phyloP scores from a whole-genome alignment of 2,888 invertebrate species.

The Sisyra terminalis region DNA sequence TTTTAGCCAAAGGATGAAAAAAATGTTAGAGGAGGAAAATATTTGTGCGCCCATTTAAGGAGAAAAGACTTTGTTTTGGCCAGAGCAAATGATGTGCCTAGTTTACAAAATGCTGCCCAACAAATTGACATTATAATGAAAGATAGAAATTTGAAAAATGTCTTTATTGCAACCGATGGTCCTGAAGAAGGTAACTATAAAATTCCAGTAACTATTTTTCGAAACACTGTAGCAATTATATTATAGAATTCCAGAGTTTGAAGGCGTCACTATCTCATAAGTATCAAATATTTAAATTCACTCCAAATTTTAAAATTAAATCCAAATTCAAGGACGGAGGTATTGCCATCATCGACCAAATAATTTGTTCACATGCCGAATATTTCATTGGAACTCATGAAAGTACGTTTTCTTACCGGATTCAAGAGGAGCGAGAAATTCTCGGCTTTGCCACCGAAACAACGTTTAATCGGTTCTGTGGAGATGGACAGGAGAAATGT shows the following conservation, averaged over 20 bases:
- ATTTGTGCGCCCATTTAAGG: slow-evolving; percentile 73
- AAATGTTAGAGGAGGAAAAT: slow-evolving; percentile 46
- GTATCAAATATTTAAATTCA: slow-evolving; percentile 24
- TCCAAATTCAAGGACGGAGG: slow-evolving; percentile 60
- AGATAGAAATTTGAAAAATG: slow-evolving; percentile 34
- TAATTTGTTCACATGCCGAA: slow-evolving; percentile 77
- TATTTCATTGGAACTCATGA: slow-evolving; percentile 85
- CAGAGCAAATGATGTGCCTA: slow-evolving; percentile 57
- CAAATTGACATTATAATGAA: slow-evolving; percentile 50
- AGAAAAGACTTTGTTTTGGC: slow-evolving; percentile 73
- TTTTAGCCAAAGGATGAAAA: slow-evolving; percentile 25
- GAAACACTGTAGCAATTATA: not conserved
- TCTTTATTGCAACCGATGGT: slow-evolving; percentile 82
- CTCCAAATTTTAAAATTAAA: slow-evolving; percentile 31
- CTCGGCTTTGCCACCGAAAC: slow-evolving; percentile 62
- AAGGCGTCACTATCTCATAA: not conserved
- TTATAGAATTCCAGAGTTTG: slow-evolving; percentile 1
- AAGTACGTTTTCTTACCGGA: slow-evolving; percentile 91
- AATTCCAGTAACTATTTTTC: slow-evolving; percentile 10
- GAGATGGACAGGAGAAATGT: slow-evolving; percentile 42
- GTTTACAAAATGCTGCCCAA: slow-evolving; percentile 52
- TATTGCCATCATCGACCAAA: slow-evolving; percentile 85
- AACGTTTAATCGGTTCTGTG: slow-evolving; percentile 82
- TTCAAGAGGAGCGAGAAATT: slow-evolving; percentile 95
- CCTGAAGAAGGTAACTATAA: slow-evolving; percentile 32